Evolutionary conservation across 2,113 vertebrate genomes (phyloP), one percentile per base, ranked within the genome.

Genomic region (Casuarius casuarius): DNA sequence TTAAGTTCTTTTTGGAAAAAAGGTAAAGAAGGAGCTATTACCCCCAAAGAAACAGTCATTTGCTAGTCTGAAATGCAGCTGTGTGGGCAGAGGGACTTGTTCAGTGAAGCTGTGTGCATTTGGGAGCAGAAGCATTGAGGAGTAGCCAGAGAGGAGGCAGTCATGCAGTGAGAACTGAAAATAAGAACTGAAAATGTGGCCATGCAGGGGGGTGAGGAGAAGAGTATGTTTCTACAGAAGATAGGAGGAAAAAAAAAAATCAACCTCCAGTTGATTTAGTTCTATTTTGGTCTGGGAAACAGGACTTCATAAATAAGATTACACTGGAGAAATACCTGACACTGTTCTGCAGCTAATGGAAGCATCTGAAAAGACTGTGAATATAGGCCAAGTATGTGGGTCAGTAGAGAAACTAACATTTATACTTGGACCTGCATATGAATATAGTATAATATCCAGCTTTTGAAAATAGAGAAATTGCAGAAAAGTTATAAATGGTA

Each of bases 331-430:
- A 94, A 93, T 83, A 94, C 82, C 75, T 94, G 90, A 93, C 92
- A 84, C 61, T 93, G 61, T 54, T 95, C 61, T 38, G 76, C 8
- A 18, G 68, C 70, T 95, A 81, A 92, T 92, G 93, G 95, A 95
- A 96, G 83, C 82, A 54, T 95, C 94, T 93, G 82, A 90, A 85
- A 94, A 96, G 93, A 51, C 21, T 68, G 81, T 86, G 93, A 96
- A 93, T 91, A 61, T 90, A 89, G 92, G 95, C 95, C 95, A 96
- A 97, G 76, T 84, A 93, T 95, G 88, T 93, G 90, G 95, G 93
- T 94, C 95, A 97, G 88, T 86, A 89, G 92, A 97, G 95, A 90
- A 95, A 90, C 78, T 84, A 22, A 82, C 90, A 88, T 92, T 94
- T 94, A 63, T 93, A 78, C 90, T 96, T 94, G 83, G 93, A 93